Percentiles rank a stretch among this genome's conserved stretches.
phyloP scores from a whole-genome alignment of 1,140 invertebrate genomes.

The Mya arenaria region DNA sequence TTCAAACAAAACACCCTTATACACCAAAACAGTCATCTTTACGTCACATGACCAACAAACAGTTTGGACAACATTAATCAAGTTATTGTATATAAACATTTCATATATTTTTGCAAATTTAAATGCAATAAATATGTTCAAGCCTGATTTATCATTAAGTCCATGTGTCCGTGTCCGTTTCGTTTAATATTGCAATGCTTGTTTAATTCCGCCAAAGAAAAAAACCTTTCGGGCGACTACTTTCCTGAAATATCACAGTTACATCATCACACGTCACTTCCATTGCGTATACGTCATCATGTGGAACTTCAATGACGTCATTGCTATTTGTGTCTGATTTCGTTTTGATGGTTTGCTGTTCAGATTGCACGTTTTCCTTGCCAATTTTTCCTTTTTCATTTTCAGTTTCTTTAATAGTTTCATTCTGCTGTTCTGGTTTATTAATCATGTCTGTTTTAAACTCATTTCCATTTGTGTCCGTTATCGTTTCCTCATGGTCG shows the following conservation, averaged over 20 bases:
- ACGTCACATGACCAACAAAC: no score
- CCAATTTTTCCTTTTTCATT: no score
- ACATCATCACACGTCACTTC: constrained; percentile 40
- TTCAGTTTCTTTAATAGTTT: no score
- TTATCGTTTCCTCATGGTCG: neutral
- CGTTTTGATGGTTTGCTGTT: neutral
- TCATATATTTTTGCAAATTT: no score
- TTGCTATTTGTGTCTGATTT: neutral
- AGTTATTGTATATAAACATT: no score
- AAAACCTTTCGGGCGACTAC: constrained; percentile 34
- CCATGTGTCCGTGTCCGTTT: no score
- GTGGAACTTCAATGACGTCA: neutral
- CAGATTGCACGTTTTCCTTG: no score
- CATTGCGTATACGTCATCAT: constrained; percentile 23
- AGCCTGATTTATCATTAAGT: no score
- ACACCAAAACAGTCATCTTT: no score
- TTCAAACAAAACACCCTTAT: no score
- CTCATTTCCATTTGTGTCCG: neutral
- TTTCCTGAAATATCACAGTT: constrained; percentile 45
- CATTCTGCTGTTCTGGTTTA: neutral
- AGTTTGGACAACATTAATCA: no score
- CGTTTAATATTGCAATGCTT: neutral
- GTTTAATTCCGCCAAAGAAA: constrained; percentile 12
- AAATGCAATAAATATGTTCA: no score
- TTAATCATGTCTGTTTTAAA: constrained; percentile 2